Evolutionary conservation across 2,113 vertebrate genomes (phyloP).

Genomic region (Cryptomyrus ogoouensis): DNA sequence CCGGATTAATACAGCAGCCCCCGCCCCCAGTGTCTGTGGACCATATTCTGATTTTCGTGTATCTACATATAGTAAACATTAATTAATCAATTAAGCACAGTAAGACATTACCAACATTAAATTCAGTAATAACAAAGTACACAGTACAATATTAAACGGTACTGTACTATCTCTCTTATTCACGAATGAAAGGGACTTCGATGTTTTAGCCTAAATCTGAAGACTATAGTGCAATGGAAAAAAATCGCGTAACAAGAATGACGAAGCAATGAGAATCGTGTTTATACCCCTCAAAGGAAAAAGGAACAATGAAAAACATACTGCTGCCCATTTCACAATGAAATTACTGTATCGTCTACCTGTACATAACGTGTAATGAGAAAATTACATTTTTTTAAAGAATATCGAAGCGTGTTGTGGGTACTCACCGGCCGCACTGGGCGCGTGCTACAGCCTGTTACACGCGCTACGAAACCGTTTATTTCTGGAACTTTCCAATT

Average conservation of each 20-base stretch:
- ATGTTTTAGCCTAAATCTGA: background rate
- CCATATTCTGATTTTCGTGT: too few relatives aligned
- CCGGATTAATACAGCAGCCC: too few relatives aligned
- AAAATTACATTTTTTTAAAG: background rate
- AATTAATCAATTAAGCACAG: too few relatives aligned
- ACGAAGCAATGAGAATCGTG: background rate
- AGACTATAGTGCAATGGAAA: background rate
- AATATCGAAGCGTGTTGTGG: background rate
- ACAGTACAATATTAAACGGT: too few relatives aligned
- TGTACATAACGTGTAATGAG: background rate
- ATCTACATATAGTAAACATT: too few relatives aligned
- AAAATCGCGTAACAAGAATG: background rate
- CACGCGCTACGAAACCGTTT: background rate
- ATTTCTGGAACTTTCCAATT: background rate
- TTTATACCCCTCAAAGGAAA: background rate
- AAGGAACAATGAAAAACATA: background rate
- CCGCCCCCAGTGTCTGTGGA: too few relatives aligned
- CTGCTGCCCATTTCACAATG: background rate
- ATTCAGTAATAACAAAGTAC: too few relatives aligned
- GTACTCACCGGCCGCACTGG: background rate
- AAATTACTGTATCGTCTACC: background rate
- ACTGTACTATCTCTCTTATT: background rate
- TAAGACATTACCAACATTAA: too few relatives aligned
- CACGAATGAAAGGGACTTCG: background rate
- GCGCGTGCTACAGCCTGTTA: too few relatives aligned